These are phyloP conservation scores for Regulus satrapa DNA, from an alignment of 2,113 vertebrate genomes.

Conservation along the genomic window DNA sequence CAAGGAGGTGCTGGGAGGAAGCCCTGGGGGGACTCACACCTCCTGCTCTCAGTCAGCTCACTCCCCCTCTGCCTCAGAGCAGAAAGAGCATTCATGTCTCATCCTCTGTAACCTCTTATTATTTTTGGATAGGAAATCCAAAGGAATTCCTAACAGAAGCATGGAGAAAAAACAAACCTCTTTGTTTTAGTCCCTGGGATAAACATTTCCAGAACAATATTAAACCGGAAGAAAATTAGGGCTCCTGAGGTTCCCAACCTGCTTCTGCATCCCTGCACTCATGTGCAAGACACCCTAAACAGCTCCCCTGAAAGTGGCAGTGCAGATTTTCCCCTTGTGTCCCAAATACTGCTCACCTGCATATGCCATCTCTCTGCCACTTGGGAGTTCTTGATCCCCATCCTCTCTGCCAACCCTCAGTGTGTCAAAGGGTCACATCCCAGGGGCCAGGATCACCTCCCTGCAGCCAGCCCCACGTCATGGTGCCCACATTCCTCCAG, in stretches of 20 bases:
- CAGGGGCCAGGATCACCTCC: background rate
- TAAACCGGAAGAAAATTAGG: background rate
- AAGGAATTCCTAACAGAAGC: slow-evolving; percentile 12
- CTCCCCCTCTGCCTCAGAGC: background rate
- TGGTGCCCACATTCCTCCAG: background rate
- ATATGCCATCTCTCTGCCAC: background rate
- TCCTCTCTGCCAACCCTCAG: background rate
- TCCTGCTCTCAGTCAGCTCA: background rate
- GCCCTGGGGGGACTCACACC: background rate
- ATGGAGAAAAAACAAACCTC: background rate
- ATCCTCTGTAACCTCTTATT: background rate
- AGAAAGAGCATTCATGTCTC: background rate
- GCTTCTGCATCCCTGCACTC: background rate
- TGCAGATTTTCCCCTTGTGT: background rate
- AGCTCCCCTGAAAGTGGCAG: background rate
- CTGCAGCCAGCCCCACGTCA: background rate
- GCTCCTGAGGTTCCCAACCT: background rate
- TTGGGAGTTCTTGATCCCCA: background rate
- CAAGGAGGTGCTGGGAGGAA: background rate
- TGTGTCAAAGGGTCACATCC: fast-evolving
- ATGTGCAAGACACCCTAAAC: background rate
- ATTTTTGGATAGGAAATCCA: slow-evolving; percentile 28
- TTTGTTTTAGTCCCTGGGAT: background rate
- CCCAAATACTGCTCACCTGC: fast-evolving
- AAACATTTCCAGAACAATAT: background rate